Percentiles rank a stretch among this genome's conserved stretches.
Evolutionary conservation across 2,113 vertebrate species (phyloP).

Genomic region (Odobenus rosmarus): DNA sequence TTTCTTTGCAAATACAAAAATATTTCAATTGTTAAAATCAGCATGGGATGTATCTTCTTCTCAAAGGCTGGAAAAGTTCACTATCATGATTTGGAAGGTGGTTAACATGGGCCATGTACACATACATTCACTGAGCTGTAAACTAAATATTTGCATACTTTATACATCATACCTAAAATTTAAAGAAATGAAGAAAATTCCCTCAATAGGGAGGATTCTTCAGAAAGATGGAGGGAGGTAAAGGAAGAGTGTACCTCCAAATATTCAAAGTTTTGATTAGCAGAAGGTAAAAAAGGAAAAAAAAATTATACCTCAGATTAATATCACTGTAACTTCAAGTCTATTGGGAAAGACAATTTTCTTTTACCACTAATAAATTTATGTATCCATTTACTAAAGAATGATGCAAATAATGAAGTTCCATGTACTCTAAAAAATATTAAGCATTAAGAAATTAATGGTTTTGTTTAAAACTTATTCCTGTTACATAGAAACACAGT

Average conservation of each 20-base stretch:
- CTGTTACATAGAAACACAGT: neutral
- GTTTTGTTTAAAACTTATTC: slow-evolving; percentile 13
- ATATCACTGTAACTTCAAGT: neutral
- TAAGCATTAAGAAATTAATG: neutral
- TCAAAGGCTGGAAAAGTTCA: neutral
- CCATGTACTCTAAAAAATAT: neutral
- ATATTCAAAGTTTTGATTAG: neutral
- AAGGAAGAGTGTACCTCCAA: neutral
- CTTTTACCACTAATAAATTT: neutral
- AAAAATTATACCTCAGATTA: neutral
- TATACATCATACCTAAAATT: neutral
- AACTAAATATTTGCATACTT: neutral
- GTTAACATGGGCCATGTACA: neutral
- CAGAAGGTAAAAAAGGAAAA: neutral
- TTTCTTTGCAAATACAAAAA: slow-evolving; percentile 15
- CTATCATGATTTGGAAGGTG: neutral
- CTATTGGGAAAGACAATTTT: neutral
- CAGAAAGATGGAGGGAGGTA: neutral
- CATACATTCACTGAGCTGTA: neutral
- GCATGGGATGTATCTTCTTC: neutral
- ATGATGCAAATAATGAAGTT: slow-evolving; percentile 1
- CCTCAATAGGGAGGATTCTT: neutral
- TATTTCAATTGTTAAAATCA: neutral
- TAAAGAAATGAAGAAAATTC: neutral
- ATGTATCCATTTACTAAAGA: slow-evolving; percentile 6